Conservation (phyloP, 2,113 vertebrate genomes). For the Tupaia chinensis region DNA sequence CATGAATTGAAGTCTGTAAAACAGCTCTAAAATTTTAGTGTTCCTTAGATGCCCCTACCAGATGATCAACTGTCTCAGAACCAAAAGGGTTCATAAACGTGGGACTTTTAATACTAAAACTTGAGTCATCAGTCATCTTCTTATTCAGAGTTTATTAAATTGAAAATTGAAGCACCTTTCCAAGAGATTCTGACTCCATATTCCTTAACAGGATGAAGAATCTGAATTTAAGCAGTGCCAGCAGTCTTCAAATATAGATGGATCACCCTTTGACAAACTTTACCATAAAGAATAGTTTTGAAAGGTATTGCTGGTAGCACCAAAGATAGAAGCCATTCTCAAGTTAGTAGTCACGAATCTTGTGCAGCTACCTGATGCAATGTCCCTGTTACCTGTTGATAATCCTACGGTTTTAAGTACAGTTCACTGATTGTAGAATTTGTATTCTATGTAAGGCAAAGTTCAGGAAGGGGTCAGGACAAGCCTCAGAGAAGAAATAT, state of each 20-base stretch:
- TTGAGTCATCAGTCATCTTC: background rate
- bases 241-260: background rate
- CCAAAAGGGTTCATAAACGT: background rate
- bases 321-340: background rate
- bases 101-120: background rate
- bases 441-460: conserved; percentile 52
- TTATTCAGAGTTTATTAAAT: background rate
- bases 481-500: background rate
- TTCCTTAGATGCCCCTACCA: background rate
- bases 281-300: background rate
- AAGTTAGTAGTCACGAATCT: background rate
- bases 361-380: background rate
- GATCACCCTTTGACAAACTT: background rate
- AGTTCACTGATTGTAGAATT: conserved; percentile 60
- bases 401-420: background rate
- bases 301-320: background rate
- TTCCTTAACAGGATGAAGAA: background rate
- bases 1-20: background rate
- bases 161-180: background rate
- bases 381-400: background rate
- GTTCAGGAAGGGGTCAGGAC: conserved; percentile 56
- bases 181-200: background rate
- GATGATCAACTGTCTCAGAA: background rate
- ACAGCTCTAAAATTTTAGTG: background rate
- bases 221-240: background rate